A percentile compares a stretch with the other conserved stretches of the same genome.
Evolutionary conservation across 2,113 vertebrate species (phyloP).

Genomic region (Typhlomys cinereus): DNA sequence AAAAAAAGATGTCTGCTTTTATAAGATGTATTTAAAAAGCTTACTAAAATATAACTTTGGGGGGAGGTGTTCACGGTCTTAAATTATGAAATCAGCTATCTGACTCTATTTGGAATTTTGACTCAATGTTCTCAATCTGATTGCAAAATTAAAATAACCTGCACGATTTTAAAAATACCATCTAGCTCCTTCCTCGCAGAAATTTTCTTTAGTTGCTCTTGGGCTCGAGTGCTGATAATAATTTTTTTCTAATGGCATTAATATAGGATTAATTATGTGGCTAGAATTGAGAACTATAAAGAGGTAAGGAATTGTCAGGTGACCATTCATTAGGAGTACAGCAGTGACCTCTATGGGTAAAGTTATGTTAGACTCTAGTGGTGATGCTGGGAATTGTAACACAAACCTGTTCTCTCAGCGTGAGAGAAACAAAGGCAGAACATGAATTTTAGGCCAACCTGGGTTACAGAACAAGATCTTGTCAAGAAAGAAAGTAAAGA

Average conservation of each 20-base stretch:
- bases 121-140: slow-evolving; percentile 32
- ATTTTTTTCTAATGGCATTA: not conserved
- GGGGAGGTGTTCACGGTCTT: not conserved
- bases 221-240: not conserved
- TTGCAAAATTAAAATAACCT: slow-evolving; percentile 41
- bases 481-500: not conserved
- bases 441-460: not conserved
- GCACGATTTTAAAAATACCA: not conserved
- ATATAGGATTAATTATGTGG: not conserved
- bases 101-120: slow-evolving; percentile 42
- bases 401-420: not conserved
- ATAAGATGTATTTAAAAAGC: not conserved
- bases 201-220: slow-evolving; percentile 21
- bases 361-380: not conserved
- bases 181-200: not conserved
- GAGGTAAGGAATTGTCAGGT: not conserved
- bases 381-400: not conserved
- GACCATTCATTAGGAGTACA: slow-evolving; percentile 1
- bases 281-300: not conserved
- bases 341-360: slow-evolving; percentile 21
- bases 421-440: not conserved
- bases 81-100: not conserved
- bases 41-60: not conserved
- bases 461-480: not conserved
- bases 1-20: not conserved